Conservation (phyloP, 2,888 invertebrate genomes). For the Cryptops parisi region DNA sequence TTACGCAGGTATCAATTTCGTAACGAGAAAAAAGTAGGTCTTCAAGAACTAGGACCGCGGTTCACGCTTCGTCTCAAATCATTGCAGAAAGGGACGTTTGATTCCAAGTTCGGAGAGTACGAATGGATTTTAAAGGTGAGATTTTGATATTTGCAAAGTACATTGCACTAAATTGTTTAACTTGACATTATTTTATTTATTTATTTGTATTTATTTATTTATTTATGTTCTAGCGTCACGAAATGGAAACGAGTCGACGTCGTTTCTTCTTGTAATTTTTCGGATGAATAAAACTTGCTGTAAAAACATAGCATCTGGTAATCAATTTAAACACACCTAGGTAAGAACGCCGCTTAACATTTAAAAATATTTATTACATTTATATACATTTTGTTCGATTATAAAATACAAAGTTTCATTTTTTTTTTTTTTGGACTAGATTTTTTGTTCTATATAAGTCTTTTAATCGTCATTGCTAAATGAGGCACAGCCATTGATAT, state of each 20-base stretch:
- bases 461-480: too few relatives aligned
- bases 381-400: too few relatives aligned
- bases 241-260: slow-evolving; percentile 9
- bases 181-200: background rate
- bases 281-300: too few relatives aligned
- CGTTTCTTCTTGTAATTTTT: slow-evolving; percentile 9
- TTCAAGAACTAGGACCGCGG: slow-evolving; percentile 90
- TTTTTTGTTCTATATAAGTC: too few relatives aligned
- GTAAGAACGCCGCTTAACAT: too few relatives aligned
- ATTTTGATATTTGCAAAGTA: too few relatives aligned
- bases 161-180: background rate
- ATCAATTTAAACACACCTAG: too few relatives aligned
- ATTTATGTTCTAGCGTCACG: slow-evolving; percentile 4
- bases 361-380: too few relatives aligned
- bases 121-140: slow-evolving; percentile 63
- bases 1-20: slow-evolving; percentile 67
- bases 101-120: slow-evolving; percentile 91
- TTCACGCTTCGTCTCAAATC: slow-evolving; percentile 88
- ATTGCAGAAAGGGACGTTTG: slow-evolving; percentile 92
- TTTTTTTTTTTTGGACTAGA: too few relatives aligned
- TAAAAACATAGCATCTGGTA: too few relatives aligned
- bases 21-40: slow-evolving; percentile 45
- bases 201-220: background rate
- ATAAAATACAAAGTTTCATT: too few relatives aligned
- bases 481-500: too few relatives aligned